These are phyloP conservation scores for Lamellibrachia columna DNA, from an alignment of 2,888 invertebrate genomes.

Conservation along the genomic window DNA sequence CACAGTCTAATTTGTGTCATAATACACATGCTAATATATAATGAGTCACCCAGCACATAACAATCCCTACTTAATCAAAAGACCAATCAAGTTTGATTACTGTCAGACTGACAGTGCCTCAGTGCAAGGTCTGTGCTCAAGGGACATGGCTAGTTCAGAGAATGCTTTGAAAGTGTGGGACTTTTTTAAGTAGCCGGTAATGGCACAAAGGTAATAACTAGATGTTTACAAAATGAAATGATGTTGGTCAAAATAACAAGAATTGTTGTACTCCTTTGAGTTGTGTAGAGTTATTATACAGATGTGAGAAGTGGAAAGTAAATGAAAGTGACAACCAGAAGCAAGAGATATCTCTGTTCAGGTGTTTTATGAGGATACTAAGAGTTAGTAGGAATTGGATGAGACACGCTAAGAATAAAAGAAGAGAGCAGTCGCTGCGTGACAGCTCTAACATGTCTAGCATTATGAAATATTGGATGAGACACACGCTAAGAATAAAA, in stretches of 20 bases:
- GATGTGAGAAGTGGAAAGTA: too few relatives aligned
- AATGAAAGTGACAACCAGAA: too few relatives aligned
- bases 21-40: background rate
- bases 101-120: background rate
- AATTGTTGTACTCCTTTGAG: background rate
- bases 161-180: background rate
- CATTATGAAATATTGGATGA: too few relatives aligned
- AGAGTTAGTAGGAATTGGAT: too few relatives aligned
- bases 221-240: background rate
- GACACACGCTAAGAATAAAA: too few relatives aligned
- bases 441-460: too few relatives aligned
- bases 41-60: background rate
- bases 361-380: too few relatives aligned
- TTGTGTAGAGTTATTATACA: background rate
- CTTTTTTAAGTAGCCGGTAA: background rate
- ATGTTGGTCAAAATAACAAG: background rate
- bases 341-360: too few relatives aligned
- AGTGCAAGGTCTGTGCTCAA: background rate
- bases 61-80: background rate
- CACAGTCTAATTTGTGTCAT: background rate
- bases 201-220: background rate
- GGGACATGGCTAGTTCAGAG: background rate
- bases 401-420: too few relatives aligned
- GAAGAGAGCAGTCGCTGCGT: too few relatives aligned
- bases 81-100: background rate